Evolutionary conservation across 2,888 invertebrate genomes (phyloP).

Genomic region (Nomada ruficornis): DNA sequence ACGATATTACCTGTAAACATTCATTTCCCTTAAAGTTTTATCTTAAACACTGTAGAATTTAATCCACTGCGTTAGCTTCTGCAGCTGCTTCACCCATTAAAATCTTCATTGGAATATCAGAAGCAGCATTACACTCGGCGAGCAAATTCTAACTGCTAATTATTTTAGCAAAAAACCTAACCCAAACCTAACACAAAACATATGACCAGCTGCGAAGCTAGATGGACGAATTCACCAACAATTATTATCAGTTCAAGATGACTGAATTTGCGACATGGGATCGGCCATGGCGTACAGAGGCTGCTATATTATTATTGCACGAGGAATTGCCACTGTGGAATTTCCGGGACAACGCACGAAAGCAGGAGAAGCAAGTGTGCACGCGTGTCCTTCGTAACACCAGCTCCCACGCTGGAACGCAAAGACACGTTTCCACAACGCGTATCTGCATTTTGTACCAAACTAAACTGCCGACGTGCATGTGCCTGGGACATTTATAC

Average conservation of each 20-base stretch:
- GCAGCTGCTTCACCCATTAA: too few relatives aligned
- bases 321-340: slow-evolving; percentile 37
- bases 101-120: too few relatives aligned
- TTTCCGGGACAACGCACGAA: slow-evolving; percentile 24
- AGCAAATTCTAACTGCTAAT: too few relatives aligned
- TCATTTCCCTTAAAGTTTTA: too few relatives aligned
- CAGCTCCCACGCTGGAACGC: background rate
- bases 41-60: too few relatives aligned
- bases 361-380: slow-evolving; percentile 5
- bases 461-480: slow-evolving; percentile 35
- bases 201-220: background rate
- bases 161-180: too few relatives aligned
- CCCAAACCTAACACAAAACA: background rate
- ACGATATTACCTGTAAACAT: too few relatives aligned
- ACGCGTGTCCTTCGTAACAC: slow-evolving; percentile 15
- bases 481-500: background rate
- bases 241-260: slow-evolving; percentile 27
- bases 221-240: slow-evolving; percentile 29
- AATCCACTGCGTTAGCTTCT: too few relatives aligned
- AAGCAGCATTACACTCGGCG: too few relatives aligned
- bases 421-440: slow-evolving; percentile 19
- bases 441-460: slow-evolving; percentile 17
- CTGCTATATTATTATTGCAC: slow-evolving; percentile 37
- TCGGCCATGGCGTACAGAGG: slow-evolving; percentile 20
- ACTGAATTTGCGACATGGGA: slow-evolving; percentile 19